Conservation (phyloP, 2,113 vertebrate species). For the Romanogobio albipinnatus region DNA sequence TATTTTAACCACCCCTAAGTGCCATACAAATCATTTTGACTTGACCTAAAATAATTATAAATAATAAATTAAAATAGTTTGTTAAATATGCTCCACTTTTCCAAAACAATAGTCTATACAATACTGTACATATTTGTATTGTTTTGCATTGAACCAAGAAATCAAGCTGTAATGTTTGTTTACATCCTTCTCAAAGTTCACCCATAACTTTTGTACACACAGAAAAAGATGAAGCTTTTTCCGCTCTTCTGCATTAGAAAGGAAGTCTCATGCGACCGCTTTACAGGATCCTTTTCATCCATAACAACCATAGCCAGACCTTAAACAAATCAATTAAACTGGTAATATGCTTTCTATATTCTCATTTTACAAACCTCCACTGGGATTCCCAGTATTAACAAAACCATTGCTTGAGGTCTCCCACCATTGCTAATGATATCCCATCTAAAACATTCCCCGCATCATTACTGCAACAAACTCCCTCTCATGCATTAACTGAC, state of each 20-base stretch:
- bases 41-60: too few relatives aligned
- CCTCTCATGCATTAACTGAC: not conserved
- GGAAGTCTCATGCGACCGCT: not conserved
- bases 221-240: not conserved
- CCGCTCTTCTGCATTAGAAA: not conserved
- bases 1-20: too few relatives aligned
- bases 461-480: not conserved
- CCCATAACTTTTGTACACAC: not conserved
- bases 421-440: not conserved
- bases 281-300: not conserved
- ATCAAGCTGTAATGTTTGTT: not conserved
- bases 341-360: not conserved
- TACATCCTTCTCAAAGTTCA: not conserved
- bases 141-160: not conserved
- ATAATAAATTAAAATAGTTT: not conserved
- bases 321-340: not conserved
- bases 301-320: not conserved
- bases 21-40: too few relatives aligned
- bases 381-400: not conserved
- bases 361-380: not conserved
- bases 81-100: not conserved
- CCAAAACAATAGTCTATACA: not conserved
- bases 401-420: constrained; percentile 1
- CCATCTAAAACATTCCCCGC: not conserved
- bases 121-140: not conserved